A percentile compares a stretch with the other conserved stretches of the same genome.
These are phyloP conservation scores for Caenorhabditis wallacei DNA, from an alignment of 2,888 invertebrate genomes.

Conservation along the genomic window DNA sequence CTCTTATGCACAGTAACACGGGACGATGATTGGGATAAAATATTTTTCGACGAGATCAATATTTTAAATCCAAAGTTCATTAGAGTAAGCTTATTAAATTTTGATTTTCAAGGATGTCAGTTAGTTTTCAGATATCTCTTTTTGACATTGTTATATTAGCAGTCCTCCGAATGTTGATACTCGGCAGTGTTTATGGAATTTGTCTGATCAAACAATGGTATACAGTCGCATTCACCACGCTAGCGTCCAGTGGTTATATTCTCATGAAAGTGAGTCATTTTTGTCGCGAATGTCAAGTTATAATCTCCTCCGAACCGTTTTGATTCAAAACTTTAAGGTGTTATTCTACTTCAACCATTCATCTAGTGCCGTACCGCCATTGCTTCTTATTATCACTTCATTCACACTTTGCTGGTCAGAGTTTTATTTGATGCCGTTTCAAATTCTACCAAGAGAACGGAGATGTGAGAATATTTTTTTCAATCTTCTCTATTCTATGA, in stretches of 20 bases:
- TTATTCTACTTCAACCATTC: conserved; percentile 67
- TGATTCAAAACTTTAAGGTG: conserved; percentile 44
- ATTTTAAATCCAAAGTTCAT: conserved; percentile 76
- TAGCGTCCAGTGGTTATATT: conserved; percentile 74
- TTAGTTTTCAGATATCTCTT: conserved; percentile 67
- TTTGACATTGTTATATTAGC: conserved; percentile 78
- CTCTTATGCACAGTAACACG: conserved; percentile 76
- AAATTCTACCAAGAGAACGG: conserved; percentile 78
- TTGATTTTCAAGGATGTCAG: not conserved
- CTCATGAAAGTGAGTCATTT: conserved; percentile 72
- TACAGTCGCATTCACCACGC: conserved; percentile 78
- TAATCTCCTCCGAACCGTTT: too few species aligned
- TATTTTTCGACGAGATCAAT: conserved; percentile 77
- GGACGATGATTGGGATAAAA: conserved; percentile 75
- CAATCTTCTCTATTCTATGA: not conserved
- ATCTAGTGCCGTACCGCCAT: conserved; percentile 69
- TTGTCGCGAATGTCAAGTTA: too few species aligned
- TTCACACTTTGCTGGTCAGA: conserved; percentile 79
- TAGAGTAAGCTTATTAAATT: conserved; percentile 12
- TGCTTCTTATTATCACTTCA: conserved; percentile 76
- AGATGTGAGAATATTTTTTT: conserved; percentile 43
- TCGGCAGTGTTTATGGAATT: conserved; percentile 72
- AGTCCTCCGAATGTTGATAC: conserved; percentile 73
- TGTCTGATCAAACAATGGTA: conserved; percentile 75
- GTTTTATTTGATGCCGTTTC: conserved; percentile 80